Conservation (phyloP, 2,113 vertebrate species). For the Gobio gobio region DNA sequence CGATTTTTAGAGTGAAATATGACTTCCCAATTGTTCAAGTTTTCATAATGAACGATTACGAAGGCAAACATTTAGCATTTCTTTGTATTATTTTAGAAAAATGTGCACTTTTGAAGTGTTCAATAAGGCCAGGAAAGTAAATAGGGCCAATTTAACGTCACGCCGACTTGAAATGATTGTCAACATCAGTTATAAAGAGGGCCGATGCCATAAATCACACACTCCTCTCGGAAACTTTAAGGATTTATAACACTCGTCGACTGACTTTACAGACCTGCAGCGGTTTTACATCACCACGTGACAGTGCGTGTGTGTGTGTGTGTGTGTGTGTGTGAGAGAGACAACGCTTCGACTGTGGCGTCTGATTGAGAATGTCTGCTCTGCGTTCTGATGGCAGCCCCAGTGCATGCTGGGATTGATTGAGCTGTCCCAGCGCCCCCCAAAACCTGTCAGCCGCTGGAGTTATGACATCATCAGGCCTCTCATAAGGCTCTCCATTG, state of each 20-base stretch:
- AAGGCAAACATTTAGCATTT: neutral
- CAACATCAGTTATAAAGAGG: neutral
- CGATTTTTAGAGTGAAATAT: too few relatives aligned
- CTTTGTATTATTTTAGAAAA: neutral
- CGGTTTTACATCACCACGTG: neutral
- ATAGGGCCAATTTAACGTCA: neutral
- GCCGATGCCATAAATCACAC: neutral
- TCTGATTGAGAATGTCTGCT: constrained; percentile 60
- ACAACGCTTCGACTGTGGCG: neutral
- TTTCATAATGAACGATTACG: neutral
- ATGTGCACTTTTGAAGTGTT: neutral
- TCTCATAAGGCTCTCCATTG: constrained; percentile 76
- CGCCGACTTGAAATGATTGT: constrained; percentile 10
- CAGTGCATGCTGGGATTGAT: constrained; percentile 63
- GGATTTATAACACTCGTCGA: constrained; percentile 50
- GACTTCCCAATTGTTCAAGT: too few relatives aligned
- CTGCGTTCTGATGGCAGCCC: constrained; percentile 46
- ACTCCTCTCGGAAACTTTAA: neutral
- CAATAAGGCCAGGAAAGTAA: neutral
- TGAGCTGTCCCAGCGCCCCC: constrained; percentile 61
- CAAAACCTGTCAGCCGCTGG: constrained; percentile 66
- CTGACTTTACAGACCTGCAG: constrained; percentile 24
- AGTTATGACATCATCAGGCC: constrained; percentile 75
- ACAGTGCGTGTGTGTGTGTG: neutral
- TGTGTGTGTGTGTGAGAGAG: neutral